These are phyloP conservation scores for Petrosia ficiformis DNA, from an alignment of 37 sponge, comb jelly and placozoan species.

Conservation along the genomic window DNA sequence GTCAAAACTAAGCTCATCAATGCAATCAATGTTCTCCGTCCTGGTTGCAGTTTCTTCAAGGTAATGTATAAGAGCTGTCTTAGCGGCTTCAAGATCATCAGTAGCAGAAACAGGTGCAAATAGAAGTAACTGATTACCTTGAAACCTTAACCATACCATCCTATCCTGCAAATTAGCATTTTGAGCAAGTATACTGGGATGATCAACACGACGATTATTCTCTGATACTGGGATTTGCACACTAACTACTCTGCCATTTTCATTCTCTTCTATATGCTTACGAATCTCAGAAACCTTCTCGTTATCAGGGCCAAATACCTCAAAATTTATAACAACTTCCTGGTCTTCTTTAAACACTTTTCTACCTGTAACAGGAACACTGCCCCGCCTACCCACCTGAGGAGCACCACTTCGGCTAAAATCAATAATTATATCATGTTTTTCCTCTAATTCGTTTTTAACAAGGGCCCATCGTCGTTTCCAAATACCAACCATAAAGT, in stretches of 20 bases:
- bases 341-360: too few relatives aligned
- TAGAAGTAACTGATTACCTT: constrained; percentile 11
- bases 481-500: constrained; percentile 28
- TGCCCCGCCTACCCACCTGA: neutral
- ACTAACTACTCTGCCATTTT: constrained; percentile 3
- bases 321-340: constrained; percentile 5
- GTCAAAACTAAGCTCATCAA: too few relatives aligned
- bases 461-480: constrained; percentile 31
- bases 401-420: constrained; percentile 1
- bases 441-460: constrained; percentile 19
- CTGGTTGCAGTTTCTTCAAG: too few relatives aligned
- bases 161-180: neutral
- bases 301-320: constrained; percentile 22
- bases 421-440: constrained; percentile 15
- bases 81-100: constrained; percentile 30
- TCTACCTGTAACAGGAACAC: neutral
- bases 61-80: neutral
- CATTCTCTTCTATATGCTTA: constrained; percentile 11
- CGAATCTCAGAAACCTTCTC: constrained; percentile 11
- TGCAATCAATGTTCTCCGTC: too few relatives aligned
- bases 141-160: constrained; percentile 6
- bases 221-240: constrained; percentile 1
- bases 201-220: neutral
- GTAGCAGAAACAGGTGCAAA: constrained; percentile 3
- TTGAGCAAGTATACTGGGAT: neutral